Evolutionary conservation across 2,888 invertebrate species (phyloP).

Genomic region (Tiphia femorata): DNA sequence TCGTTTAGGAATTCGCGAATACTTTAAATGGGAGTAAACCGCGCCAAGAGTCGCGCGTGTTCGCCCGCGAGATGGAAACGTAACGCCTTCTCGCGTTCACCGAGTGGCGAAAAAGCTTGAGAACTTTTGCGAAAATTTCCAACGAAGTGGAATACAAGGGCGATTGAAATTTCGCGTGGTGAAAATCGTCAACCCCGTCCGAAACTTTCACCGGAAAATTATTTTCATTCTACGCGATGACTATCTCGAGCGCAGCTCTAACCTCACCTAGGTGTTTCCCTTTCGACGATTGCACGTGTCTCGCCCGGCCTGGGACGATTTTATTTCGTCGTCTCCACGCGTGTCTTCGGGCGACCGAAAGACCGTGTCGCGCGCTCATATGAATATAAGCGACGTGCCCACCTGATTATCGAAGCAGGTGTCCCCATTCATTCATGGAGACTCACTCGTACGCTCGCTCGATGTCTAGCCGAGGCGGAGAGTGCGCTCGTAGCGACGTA

Average conservation of each 20-base stretch:
- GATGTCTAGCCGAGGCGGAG: slow-evolving; percentile 26
- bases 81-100: too few relatives aligned
- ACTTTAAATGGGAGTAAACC: slow-evolving; percentile 42
- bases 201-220: too few relatives aligned
- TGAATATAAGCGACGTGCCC: slow-evolving; percentile 32
- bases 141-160: neutral
- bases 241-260: too few relatives aligned
- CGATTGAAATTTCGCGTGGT: neutral
- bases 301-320: slow-evolving; percentile 11
- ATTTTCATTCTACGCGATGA: neutral
- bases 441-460: too few relatives aligned
- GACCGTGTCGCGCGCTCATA: slow-evolving; percentile 37
- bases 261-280: too few relatives aligned
- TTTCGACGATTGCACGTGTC: slow-evolving; percentile 26
- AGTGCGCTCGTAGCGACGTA: slow-evolving; percentile 27
- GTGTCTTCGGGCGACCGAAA: slow-evolving; percentile 25
- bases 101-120: too few relatives aligned
- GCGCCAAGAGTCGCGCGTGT: slow-evolving; percentile 2
- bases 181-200: too few relatives aligned
- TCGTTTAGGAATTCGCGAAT: slow-evolving; percentile 46
- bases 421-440: slow-evolving; percentile 41
- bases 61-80: neutral
- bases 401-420: slow-evolving; percentile 41
- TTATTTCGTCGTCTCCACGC: slow-evolving; percentile 11
- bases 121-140: too few relatives aligned